Evolutionary conservation across 1,140 invertebrate species (phyloP), one percentile per base, ranked within the genome.

Genomic region (Eubasilissa regina): DNA sequence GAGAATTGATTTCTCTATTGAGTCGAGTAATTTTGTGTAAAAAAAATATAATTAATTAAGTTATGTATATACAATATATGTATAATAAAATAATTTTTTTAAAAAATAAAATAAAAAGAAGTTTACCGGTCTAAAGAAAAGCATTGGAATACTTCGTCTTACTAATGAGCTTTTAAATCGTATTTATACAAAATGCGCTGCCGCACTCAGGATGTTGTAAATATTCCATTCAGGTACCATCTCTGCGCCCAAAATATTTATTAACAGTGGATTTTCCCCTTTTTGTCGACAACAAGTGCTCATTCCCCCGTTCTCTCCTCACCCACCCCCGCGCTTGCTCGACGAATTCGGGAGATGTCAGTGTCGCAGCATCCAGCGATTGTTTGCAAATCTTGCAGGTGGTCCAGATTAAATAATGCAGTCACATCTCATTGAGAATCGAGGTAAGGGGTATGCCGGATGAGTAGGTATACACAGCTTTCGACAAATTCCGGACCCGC

Each of bases 361-460:
- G 60, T 35, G 13, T 25, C 60, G 35, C 19, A 35, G 60, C 19
- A 64, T 44, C 35, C 35, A 1, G 25, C 60, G 35, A 64, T 64
- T 64, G 60, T 64, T 64, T 64, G 60, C 60, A 64, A 64, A 64
- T 64, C 10, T n/a, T 43, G 60, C 60, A 64, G 60, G 60, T 64
- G 60, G 60, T 13, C 60, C 60, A 25, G 35, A 43, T 44, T 25
- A 64, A 4, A n/a, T 25, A 51, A 15, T 51, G n/a, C 48, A 51
- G 11, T 12, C 11, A 51, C 11, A 13, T 12, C 48, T 51, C n/a
- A 13, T 13, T 51, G 48, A 51, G n/a, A 13, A 13, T 13, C 48
- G 11, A 8, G n/a, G 48, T 51, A 51, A 12, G n/a, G 3, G 48
- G 11, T 13, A 51, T 8, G 48, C n/a, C n/a, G n/a, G n/a, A n/a